Conservation (phyloP, 1,140 invertebrate genomes). For the Zophobas morio region DNA sequence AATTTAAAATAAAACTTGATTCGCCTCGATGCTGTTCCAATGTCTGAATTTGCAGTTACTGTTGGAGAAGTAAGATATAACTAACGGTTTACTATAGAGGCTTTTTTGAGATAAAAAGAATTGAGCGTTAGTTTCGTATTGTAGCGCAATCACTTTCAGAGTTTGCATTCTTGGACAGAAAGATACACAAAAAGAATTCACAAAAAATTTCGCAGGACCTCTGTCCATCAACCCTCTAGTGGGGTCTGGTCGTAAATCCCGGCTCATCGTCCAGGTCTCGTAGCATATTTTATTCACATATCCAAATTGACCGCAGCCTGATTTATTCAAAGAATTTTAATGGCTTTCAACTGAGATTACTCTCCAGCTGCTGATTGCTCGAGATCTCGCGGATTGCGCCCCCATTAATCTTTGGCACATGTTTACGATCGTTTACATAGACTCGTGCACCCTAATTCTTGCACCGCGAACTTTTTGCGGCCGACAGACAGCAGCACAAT, state of each 20-base stretch:
- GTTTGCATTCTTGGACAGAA: too few relatives aligned
- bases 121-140: too few relatives aligned
- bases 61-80: too few relatives aligned
- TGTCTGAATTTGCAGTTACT: too few relatives aligned
- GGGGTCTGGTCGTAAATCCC: not conserved
- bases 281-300: constrained; percentile 10
- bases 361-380: not conserved
- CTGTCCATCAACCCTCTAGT: not conserved
- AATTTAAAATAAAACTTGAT: too few relatives aligned
- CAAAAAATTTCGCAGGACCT: not conserved
- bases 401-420: constrained; percentile 40
- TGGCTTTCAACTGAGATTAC: not conserved
- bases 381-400: not conserved
- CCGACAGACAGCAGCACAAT: constrained; percentile 16
- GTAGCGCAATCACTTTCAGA: too few relatives aligned
- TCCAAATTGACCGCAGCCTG: constrained; percentile 5
- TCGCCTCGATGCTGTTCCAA: too few relatives aligned
- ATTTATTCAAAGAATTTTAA: constrained; percentile 9
- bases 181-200: too few relatives aligned
- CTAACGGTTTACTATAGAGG: too few relatives aligned
- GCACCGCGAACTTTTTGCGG: constrained; percentile 11
- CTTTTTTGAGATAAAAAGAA: too few relatives aligned
- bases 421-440: constrained; percentile 23
- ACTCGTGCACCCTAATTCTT: constrained; percentile 5
- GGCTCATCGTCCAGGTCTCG: not conserved